These are phyloP conservation scores for Centropristis striata DNA, from an alignment of 2,113 vertebrate genomes.

Conservation along the genomic window DNA sequence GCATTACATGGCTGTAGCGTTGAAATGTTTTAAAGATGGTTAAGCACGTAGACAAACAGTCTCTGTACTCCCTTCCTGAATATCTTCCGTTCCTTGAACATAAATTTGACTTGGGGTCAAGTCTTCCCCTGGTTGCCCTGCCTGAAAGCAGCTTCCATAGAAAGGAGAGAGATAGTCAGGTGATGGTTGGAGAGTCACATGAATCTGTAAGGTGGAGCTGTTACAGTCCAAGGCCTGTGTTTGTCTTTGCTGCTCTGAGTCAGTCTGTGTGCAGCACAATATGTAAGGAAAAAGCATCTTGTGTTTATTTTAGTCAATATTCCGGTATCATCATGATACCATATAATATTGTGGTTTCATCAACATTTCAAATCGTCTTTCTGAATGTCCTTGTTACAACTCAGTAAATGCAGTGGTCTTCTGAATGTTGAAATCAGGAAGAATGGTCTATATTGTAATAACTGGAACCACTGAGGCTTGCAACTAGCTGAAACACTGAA, in stretches of 20 bases:
- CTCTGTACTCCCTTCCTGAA: slow-evolving; percentile 29
- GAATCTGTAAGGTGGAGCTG: slow-evolving; percentile 79
- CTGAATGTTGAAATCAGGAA: slow-evolving; percentile 30
- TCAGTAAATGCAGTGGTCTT: slow-evolving; percentile 9
- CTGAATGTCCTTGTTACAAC: slow-evolving; percentile 18
- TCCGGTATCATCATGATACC: slow-evolving; percentile 17
- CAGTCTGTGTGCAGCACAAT: slow-evolving; percentile 45
- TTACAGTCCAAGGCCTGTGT: slow-evolving; percentile 68
- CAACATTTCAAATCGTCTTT: slow-evolving; percentile 29
- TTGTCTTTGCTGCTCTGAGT: slow-evolving; percentile 69
- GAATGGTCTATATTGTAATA: slow-evolving; percentile 16
- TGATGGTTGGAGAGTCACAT: slow-evolving; percentile 79
- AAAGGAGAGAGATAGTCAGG: slow-evolving; percentile 74
- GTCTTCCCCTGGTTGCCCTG: slow-evolving; percentile 43
- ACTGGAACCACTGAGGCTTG: slow-evolving; percentile 45
- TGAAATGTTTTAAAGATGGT: slow-evolving; percentile 30
- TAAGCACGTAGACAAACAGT: slow-evolving; percentile 32
- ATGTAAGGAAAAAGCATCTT: slow-evolving; percentile 32
- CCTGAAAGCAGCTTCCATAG: slow-evolving; percentile 60
- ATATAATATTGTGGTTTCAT: slow-evolving; percentile 17
- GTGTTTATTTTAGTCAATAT: slow-evolving; percentile 52
- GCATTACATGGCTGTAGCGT: not conserved
- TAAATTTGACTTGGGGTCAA: slow-evolving; percentile 62
- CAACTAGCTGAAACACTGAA: slow-evolving; percentile 31
- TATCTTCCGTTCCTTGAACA: slow-evolving; percentile 45